A percentile compares a stretch with the other conserved stretches of the same genome.
phyloP scores from a whole-genome alignment of 2,113 vertebrate genomes.

The Seriola dumerili region DNA sequence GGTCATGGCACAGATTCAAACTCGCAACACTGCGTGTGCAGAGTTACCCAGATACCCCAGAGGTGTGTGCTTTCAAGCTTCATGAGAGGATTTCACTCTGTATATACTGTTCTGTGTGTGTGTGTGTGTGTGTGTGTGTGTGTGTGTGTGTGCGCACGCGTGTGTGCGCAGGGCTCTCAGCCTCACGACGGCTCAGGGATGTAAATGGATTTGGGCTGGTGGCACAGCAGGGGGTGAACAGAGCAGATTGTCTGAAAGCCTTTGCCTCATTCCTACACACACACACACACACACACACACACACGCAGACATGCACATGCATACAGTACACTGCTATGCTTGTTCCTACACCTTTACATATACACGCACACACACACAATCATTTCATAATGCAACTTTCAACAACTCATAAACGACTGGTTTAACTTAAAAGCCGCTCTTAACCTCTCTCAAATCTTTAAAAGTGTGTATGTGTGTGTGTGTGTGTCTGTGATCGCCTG shows the following conservation, averaged over 20 bases:
- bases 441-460: slow-evolving; percentile 30
- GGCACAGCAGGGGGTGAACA: slow-evolving; percentile 55
- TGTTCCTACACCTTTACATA: not conserved
- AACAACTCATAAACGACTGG: slow-evolving; percentile 17
- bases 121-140: slow-evolving; percentile 8
- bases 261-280: slow-evolving; percentile 31
- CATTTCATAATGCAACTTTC: slow-evolving; percentile 13
- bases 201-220: slow-evolving; percentile 65
- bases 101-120: not conserved
- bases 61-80: slow-evolving; percentile 22
- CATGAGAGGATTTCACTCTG: slow-evolving; percentile 4
- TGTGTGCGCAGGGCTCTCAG: slow-evolving; percentile 8
- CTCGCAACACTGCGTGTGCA: not conserved
- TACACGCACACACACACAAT: not conserved
- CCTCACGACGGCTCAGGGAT: slow-evolving; percentile 37
- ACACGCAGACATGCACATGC: not conserved
- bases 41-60: slow-evolving; percentile 13
- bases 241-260: slow-evolving; percentile 64
- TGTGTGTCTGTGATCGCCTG: not conserved
- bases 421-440: slow-evolving; percentile 6
- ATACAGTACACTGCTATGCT: not conserved
- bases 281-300: not conserved
- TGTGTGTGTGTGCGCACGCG: slow-evolving; percentile 8
- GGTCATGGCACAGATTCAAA: slow-evolving; percentile 38
- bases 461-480: not conserved